Percentiles rank a stretch among this genome's conserved stretches.
phyloP scores from a whole-genome alignment of 2,888 invertebrate genomes.

The Polymixis lichenea region DNA sequence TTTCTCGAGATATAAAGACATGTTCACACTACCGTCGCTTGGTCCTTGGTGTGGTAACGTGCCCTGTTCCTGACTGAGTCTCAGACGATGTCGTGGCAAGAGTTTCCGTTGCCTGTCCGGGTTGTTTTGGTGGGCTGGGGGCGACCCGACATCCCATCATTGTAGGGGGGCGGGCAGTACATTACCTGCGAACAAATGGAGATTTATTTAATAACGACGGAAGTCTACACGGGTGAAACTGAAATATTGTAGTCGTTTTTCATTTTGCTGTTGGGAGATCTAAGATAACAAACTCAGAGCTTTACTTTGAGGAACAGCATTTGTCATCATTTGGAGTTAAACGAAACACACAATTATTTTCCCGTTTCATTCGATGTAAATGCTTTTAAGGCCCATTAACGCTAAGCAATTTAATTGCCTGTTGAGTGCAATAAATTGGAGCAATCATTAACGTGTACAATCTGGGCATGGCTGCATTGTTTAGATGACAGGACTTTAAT shows the following conservation, averaged over 20 bases:
- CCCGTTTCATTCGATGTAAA: slow-evolving; percentile 1
- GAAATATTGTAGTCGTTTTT: slow-evolving; percentile 28
- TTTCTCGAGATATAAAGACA: slow-evolving; percentile 29
- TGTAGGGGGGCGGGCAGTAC: slow-evolving; percentile 90
- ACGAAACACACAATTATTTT: neutral
- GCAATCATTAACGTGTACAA: slow-evolving; percentile 5
- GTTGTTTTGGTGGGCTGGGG: slow-evolving; percentile 92
- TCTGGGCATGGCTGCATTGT: slow-evolving; percentile 18
- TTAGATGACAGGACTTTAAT: slow-evolving; percentile 14
- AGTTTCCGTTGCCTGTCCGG: slow-evolving; percentile 92
- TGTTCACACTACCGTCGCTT: slow-evolving; percentile 82
- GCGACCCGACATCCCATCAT: slow-evolving; percentile 84
- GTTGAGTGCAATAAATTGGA: slow-evolving; percentile 24
- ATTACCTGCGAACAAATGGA: slow-evolving; percentile 84
- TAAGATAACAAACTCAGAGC: neutral
- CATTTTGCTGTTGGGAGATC: neutral
- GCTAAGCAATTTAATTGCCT: neutral
- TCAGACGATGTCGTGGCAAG: slow-evolving; percentile 91
- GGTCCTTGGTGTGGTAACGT: slow-evolving; percentile 74
- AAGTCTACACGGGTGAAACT: slow-evolving; percentile 7
- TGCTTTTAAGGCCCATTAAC: neutral
- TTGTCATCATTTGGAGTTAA: slow-evolving; percentile 25
- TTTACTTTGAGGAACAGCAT: neutral
- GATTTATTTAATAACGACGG: slow-evolving; percentile 4
- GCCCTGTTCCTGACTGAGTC: slow-evolving; percentile 83